These are phyloP conservation scores for Nerophis lumbriciformis DNA, from an alignment of 2,113 vertebrate genomes.

Conservation along the genomic window DNA sequence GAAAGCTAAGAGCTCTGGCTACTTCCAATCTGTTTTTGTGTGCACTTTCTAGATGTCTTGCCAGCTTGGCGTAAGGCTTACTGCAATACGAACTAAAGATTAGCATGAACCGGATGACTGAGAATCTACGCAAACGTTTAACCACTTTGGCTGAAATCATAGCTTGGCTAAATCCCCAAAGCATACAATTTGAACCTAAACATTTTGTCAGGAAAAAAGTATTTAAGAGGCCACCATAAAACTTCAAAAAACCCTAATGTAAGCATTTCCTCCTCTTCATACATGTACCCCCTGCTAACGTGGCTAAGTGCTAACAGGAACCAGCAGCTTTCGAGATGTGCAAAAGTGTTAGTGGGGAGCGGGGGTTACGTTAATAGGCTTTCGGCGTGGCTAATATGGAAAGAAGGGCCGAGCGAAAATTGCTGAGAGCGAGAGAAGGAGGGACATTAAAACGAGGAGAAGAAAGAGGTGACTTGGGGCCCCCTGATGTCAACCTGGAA, in stretches of 20 bases:
- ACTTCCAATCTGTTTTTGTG: too few relatives aligned
- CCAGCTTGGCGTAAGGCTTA: too few relatives aligned
- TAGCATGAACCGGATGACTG: too few relatives aligned
- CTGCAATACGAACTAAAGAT: too few relatives aligned
- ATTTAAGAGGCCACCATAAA: slow-evolving; percentile 54
- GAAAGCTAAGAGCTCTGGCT: too few relatives aligned
- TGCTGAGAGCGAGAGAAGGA: slow-evolving; percentile 56
- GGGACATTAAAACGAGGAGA: slow-evolving; percentile 56
- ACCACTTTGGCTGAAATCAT: too few relatives aligned
- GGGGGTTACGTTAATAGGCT: slow-evolving; percentile 43
- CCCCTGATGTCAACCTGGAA: slow-evolving; percentile 56
- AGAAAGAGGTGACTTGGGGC: slow-evolving; percentile 59
- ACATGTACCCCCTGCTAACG: slow-evolving; percentile 46
- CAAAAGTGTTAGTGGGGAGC: background rate
- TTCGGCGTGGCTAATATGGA: slow-evolving; percentile 54
- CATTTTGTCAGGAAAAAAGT: slow-evolving; percentile 29
- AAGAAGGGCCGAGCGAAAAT: slow-evolving; percentile 51
- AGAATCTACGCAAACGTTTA: too few relatives aligned
- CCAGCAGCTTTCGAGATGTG: slow-evolving; percentile 50
- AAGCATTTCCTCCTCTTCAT: slow-evolving; percentile 21
- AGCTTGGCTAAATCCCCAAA: too few relatives aligned
- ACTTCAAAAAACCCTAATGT: slow-evolving; percentile 50
- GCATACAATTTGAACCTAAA: slow-evolving; percentile 28
- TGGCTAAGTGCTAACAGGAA: slow-evolving; percentile 63
- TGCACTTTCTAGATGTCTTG: too few relatives aligned